Evolutionary conservation across 92 coral and sea anemone genomes (phyloP).

Genomic region (Palythoa heliodiscus): DNA sequence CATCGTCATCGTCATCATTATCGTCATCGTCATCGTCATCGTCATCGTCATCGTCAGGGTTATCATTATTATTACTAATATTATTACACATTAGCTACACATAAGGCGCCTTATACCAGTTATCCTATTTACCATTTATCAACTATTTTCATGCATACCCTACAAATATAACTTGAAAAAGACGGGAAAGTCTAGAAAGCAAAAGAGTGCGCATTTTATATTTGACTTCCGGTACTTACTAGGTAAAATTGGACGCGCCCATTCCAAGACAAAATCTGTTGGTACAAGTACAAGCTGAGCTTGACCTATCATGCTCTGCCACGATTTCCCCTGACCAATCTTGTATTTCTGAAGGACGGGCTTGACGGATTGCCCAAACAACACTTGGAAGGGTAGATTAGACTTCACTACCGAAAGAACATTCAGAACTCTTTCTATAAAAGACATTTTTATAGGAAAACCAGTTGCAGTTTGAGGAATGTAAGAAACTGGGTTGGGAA

Average conservation of each 20-base stretch:
- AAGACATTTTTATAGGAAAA: not conserved
- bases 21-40: too few relatives aligned
- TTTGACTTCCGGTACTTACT: not conserved
- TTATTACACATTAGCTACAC: too few relatives aligned
- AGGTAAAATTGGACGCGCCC: slow-evolving; percentile 15
- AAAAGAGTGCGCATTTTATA: too few relatives aligned
- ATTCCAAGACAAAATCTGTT: slow-evolving; percentile 25
- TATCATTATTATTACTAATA: too few relatives aligned
- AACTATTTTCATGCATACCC: too few relatives aligned
- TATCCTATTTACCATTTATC: too few relatives aligned
- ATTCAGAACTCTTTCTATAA: not conserved
- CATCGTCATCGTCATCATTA: too few relatives aligned
- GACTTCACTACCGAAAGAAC: not conserved
- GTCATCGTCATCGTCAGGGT: too few relatives aligned
- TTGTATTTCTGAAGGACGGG: not conserved
- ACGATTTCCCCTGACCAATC: slow-evolving; percentile 28
- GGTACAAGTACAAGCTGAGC: slow-evolving; percentile 13
- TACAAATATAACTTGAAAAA: too few relatives aligned
- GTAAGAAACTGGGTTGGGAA: slow-evolving; percentile 16
- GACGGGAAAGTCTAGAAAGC: too few relatives aligned
- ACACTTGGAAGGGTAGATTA: too few relatives aligned
- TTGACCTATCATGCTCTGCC: not conserved
- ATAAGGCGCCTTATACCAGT: too few relatives aligned
- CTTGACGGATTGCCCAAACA: not conserved
- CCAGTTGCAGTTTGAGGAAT: not conserved